These are phyloP conservation scores for Galaxea fascicularis DNA, from an alignment of 92 coral and sea anemone species.

Conservation along the genomic window DNA sequence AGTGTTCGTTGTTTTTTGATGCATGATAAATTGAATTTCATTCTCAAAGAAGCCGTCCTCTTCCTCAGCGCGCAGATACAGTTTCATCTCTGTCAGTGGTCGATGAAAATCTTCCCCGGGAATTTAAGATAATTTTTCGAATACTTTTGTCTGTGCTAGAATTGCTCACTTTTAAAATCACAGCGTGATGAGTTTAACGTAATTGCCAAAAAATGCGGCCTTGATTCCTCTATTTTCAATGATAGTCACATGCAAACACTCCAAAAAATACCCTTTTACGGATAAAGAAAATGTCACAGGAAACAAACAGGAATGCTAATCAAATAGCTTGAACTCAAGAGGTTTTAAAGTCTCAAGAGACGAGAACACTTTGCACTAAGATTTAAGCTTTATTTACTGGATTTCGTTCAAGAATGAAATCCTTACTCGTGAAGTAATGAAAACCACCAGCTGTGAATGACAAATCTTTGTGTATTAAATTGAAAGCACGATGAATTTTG, in stretches of 20 bases:
- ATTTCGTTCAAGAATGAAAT: neutral
- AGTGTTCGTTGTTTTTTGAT: conserved; percentile 16
- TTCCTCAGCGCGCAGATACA: neutral
- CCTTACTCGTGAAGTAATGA: neutral
- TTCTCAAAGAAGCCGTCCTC: conserved; percentile 28
- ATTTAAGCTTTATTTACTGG: neutral
- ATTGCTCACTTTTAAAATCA: neutral
- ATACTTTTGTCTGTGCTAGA: neutral
- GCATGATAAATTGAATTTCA: conserved; percentile 24
- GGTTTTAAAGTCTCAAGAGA: neutral
- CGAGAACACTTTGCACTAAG: neutral
- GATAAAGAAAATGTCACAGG: conserved; percentile 9
- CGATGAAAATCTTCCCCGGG: neutral
- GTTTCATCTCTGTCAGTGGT: conserved; percentile 5
- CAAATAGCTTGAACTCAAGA: neutral
- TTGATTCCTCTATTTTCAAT: neutral
- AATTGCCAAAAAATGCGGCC: neutral
- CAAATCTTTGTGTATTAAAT: conserved; percentile 23
- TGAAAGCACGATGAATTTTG: conserved; percentile 56
- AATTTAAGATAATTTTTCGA: neutral
- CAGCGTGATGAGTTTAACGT: neutral
- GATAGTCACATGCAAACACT: conserved; percentile 2
- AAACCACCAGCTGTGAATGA: conserved; percentile 45
- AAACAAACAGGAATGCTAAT: conserved; percentile 11
- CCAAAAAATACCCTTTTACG: neutral